Base-by-base conservation (phyloP, 2,888 invertebrate species). In the Stenchaetothrips biformis region DNA sequence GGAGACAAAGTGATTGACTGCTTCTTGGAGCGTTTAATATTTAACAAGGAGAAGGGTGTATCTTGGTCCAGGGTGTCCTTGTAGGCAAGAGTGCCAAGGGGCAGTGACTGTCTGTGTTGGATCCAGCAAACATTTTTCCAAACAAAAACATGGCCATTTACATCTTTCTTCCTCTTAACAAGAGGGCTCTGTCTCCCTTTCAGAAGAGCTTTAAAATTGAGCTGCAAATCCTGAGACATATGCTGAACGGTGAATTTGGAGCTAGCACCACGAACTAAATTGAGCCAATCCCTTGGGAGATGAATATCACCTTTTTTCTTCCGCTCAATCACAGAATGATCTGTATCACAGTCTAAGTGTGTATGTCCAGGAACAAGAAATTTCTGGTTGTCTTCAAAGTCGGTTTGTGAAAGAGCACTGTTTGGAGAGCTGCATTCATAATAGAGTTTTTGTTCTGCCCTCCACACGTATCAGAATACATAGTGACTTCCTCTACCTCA, bases 81-180 rank as follows among this genome's bases (percentile, higher is more conserved):
- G 18, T 16, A 62, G 6, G 13, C 62, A 9, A 62, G 13, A 6
- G 6, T 18, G 6, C 62, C 62, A 13, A 18, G 11, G 6, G 62
- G 13, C 9, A 62, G 18, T 16, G 9, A 16, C 18, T 6, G 8
- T 62, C 13, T 16, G 62, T 78, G 78, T 78, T 78, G 83, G 83
- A 11, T 78, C 59, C 59, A 83, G 82, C 47, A 83, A 81, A 78
- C 84, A 84, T 79, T 83, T 82, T 78, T 82, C 82, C 25, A 84
- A 79, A 37, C 9, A 62, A 62, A 62, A 6, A 13, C 18, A 8
- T 62, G 13, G 6, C 62, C 62, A 16, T 6, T 16, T 6, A 18
- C 18, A 62, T 62, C 62, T 18, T 62, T 62, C 6, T 62, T 62
- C 18, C 62, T 9, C 18, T 62, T 62, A 8, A 62, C 18, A 9